Percentiles rank a stretch among this genome's conserved stretches.
phyloP scores from a whole-genome alignment of 2,888 invertebrate species.

The Apoderus coryli region DNA sequence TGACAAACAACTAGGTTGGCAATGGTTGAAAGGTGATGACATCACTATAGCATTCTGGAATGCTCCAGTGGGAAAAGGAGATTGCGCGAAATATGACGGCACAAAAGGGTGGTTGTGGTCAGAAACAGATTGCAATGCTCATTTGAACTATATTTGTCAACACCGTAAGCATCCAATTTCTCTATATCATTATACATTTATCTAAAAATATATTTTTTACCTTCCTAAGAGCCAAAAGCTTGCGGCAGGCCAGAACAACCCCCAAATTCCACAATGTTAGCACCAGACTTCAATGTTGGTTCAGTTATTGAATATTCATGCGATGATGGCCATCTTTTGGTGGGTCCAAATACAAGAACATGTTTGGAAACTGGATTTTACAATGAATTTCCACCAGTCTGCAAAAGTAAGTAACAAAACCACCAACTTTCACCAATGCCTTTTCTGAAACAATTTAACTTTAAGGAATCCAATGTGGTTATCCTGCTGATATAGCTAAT shows the following conservation, averaged over 20 bases:
- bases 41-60: slow-evolving; percentile 88
- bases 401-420: slow-evolving; percentile 75
- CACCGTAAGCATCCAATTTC: slow-evolving; percentile 56
- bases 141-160: slow-evolving; percentile 83
- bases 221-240: slow-evolving; percentile 78
- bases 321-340: slow-evolving; percentile 71
- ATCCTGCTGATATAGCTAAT: slow-evolving; percentile 72
- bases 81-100: slow-evolving; percentile 82
- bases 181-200: slow-evolving; percentile 1
- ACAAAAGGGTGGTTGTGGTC: slow-evolving; percentile 93
- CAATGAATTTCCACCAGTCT: slow-evolving; percentile 85
- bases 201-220: slow-evolving; percentile 8
- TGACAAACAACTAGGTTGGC: slow-evolving; percentile 74
- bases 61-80: slow-evolving; percentile 65
- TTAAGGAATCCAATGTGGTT: slow-evolving; percentile 77
- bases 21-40: slow-evolving; percentile 80
- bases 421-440: background rate
- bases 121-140: slow-evolving; percentile 73
- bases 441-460: slow-evolving; percentile 11
- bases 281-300: slow-evolving; percentile 65
- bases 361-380: slow-evolving; percentile 87
- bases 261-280: slow-evolving; percentile 78
- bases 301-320: slow-evolving; percentile 73
- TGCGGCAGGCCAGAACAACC: slow-evolving; percentile 89
- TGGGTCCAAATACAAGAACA: slow-evolving; percentile 69